A percentile compares a stretch with the other conserved stretches of the same genome.
Conservation (phyloP, 1,140 invertebrate genomes). For the Pogonomyrmex barbatus region DNA sequence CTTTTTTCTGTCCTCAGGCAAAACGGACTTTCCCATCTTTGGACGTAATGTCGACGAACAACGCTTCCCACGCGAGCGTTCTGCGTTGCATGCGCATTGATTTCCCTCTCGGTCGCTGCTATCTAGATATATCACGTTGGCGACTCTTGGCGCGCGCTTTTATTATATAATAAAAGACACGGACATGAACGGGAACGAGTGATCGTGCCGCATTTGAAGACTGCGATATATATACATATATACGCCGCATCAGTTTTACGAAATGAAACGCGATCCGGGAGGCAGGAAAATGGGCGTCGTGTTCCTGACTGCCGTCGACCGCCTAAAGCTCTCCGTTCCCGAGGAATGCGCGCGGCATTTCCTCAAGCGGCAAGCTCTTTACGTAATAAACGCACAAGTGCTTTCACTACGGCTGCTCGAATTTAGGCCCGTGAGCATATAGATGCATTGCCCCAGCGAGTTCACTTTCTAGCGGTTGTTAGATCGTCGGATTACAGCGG, state of each 20-base stretch:
- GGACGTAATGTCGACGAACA: slow-evolving; percentile 6
- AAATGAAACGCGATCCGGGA: background rate
- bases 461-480: slow-evolving; percentile 71
- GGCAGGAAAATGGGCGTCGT: background rate
- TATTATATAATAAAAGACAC: too few relatives aligned
- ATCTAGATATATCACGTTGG: background rate
- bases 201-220: background rate
- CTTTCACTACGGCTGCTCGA: slow-evolving; percentile 69
- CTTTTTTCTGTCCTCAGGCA: background rate
- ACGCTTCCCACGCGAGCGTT: slow-evolving; percentile 30
- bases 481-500: slow-evolving; percentile 66
- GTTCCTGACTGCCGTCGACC: background rate
- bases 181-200: background rate
- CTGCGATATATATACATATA: background rate
- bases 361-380: slow-evolving; percentile 48
- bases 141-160: background rate
- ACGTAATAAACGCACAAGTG: slow-evolving; percentile 63
- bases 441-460: slow-evolving; percentile 65
- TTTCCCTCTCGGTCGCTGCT: background rate
- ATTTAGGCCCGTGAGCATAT: slow-evolving; percentile 56
- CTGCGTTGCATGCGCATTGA: background rate
- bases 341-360: slow-evolving; percentile 40
- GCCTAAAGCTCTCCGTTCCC: slow-evolving; percentile 6
- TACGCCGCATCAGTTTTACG: background rate
- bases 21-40: slow-evolving; percentile 32